phyloP scores from a whole-genome alignment of 2,113 vertebrate genomes.

The Archilochus colubris region DNA sequence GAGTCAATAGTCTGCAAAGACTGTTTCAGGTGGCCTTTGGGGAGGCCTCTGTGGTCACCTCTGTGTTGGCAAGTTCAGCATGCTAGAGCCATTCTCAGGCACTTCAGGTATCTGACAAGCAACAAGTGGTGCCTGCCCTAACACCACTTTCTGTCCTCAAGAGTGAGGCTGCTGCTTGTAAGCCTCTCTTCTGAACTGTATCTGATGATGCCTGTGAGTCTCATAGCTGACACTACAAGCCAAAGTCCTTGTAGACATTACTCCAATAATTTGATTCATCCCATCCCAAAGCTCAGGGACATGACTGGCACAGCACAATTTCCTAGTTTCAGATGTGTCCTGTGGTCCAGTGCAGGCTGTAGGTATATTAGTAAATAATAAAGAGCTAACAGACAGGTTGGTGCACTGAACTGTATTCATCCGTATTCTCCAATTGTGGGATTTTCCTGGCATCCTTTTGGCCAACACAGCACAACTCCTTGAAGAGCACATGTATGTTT shows the following conservation, averaged over 20 bases:
- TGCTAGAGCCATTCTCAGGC: neutral
- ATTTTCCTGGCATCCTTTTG: neutral
- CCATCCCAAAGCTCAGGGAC: neutral
- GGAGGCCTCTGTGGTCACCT: neutral
- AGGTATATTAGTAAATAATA: neutral
- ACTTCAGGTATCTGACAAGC: neutral
- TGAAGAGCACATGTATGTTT: fast-evolving
- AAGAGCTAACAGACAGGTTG: fast-evolving
- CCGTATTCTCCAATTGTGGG: neutral
- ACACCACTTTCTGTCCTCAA: neutral
- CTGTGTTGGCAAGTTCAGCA: neutral
- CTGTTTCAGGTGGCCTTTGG: neutral
- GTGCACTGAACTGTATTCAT: neutral
- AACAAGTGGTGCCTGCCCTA: neutral
- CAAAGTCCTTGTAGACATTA: neutral
- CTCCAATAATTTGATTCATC: neutral
- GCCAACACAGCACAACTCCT: neutral
- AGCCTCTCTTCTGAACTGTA: neutral
- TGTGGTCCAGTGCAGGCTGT: neutral
- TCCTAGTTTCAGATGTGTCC: neutral
- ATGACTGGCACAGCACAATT: neutral
- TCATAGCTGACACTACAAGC: neutral
- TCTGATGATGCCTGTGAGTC: neutral
- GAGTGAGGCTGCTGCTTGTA: neutral
- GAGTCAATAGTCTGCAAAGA: neutral